These are phyloP conservation scores for Coenobita brevimanus DNA, from an alignment of 1,140 invertebrate genomes.

Conservation along the genomic window DNA sequence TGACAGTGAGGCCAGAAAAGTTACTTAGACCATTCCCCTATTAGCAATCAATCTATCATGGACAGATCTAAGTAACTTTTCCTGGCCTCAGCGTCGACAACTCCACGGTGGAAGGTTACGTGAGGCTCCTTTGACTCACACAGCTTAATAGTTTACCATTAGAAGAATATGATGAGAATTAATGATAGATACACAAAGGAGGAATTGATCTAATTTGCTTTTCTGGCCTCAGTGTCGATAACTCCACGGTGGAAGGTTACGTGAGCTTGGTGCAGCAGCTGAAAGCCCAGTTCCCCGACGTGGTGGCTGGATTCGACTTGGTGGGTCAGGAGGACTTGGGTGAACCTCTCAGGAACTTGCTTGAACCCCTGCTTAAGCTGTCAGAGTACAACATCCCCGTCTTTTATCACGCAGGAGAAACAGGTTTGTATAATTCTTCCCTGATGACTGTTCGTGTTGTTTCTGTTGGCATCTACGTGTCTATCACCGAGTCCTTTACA, in stretches of 20 bases:
- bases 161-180: background rate
- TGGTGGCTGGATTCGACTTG: constrained; percentile 24
- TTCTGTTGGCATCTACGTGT: too few relatives aligned
- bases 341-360: background rate
- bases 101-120: constrained; percentile 43
- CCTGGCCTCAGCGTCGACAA: constrained; percentile 36
- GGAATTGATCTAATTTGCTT: background rate
- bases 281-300: background rate
- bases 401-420: constrained; percentile 32
- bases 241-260: background rate
- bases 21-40: too few relatives aligned
- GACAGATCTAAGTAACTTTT: too few relatives aligned
- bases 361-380: constrained; percentile 5
- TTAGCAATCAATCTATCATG: too few relatives aligned
- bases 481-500: too few relatives aligned
- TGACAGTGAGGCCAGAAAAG: too few relatives aligned
- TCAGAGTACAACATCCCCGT: background rate
- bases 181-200: background rate
- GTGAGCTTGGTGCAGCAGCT: background rate
- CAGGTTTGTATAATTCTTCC: constrained; percentile 76
- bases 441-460: too few relatives aligned
- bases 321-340: constrained; percentile 22
- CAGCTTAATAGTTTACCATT: too few relatives aligned
- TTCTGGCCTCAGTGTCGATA: background rate
- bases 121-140: constrained; percentile 38